These are phyloP conservation scores for Sylvicola fuscatus DNA, from an alignment of 2,888 invertebrate species.

Conservation along the genomic window DNA sequence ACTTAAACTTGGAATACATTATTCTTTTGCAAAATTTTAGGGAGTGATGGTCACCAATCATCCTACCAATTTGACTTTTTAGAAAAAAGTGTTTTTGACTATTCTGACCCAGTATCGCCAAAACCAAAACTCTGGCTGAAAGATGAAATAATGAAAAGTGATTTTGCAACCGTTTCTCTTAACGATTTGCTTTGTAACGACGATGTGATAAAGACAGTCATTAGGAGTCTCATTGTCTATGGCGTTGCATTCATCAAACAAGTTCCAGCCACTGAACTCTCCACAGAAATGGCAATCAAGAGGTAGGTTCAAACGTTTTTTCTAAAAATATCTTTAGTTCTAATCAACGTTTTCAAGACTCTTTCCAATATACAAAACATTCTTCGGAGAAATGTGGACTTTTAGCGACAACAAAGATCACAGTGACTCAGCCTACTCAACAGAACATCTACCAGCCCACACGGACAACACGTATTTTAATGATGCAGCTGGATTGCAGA, in stretches of 20 bases:
- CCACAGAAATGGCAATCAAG: constrained; percentile 28
- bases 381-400: constrained; percentile 56
- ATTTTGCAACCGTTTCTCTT: constrained; percentile 23
- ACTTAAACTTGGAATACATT: too few relatives aligned
- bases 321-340: too few relatives aligned
- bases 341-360: too few relatives aligned
- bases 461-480: constrained; percentile 62
- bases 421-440: constrained; percentile 55
- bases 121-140: constrained; percentile 31
- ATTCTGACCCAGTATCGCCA: constrained; percentile 11
- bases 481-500: constrained; percentile 45
- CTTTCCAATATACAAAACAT: constrained; percentile 41
- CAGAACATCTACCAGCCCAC: constrained; percentile 43
- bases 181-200: constrained; percentile 28
- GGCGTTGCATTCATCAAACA: constrained; percentile 23
- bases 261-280: constrained; percentile 17
- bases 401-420: constrained; percentile 35
- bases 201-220: constrained; percentile 25
- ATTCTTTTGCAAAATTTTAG: too few relatives aligned
- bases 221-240: constrained; percentile 22
- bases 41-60: constrained; percentile 37
- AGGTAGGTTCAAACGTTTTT: too few relatives aligned
- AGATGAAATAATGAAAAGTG: constrained; percentile 20
- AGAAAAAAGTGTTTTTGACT: constrained; percentile 9
- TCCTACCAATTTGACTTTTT: constrained; percentile 29